phyloP scores from a whole-genome alignment of 2,797 vertebrate genomes.

The Sebastolobus altivelis region DNA sequence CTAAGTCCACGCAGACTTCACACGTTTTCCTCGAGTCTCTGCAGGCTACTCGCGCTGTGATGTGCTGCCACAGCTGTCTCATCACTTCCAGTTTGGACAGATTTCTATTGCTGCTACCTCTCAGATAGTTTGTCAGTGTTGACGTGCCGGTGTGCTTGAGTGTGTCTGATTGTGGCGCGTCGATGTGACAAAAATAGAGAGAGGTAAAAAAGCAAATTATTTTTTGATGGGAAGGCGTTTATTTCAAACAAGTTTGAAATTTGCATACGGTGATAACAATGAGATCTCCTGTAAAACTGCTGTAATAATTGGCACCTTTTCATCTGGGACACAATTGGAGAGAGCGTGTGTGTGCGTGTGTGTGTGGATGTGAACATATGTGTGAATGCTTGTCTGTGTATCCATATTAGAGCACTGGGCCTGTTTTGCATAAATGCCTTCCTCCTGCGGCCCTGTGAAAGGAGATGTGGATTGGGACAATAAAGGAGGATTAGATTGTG shows the following conservation, averaged over 20 bases:
- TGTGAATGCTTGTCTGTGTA: constrained; percentile 24
- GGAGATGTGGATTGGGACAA: constrained; percentile 68
- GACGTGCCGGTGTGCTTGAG: constrained; percentile 22
- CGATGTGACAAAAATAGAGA: constrained; percentile 31
- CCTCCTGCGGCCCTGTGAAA: constrained; percentile 57
- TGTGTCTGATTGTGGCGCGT: constrained; percentile 15
- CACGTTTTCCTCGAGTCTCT: constrained; percentile 41
- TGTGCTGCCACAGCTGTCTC: constrained; percentile 55
- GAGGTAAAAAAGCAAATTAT: constrained; percentile 25
- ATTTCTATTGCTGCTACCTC: constrained; percentile 50
- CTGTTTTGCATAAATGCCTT: constrained; percentile 67
- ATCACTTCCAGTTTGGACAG: constrained; percentile 45
- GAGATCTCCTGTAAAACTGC: constrained; percentile 42
- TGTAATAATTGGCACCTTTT: constrained; percentile 55
- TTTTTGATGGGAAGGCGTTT: constrained; percentile 40
- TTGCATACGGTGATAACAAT: constrained; percentile 27
- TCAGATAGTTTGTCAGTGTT: constrained; percentile 39
- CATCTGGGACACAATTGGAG: constrained; percentile 37
- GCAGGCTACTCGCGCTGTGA: constrained; percentile 33
- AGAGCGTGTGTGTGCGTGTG: not conserved
- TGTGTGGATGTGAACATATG: constrained; percentile 6
- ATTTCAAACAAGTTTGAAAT: constrained; percentile 48
- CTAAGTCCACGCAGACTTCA: constrained; percentile 10
- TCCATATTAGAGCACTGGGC: constrained; percentile 40
- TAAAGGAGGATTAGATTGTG: constrained; percentile 73